Conservation (phyloP, 92 coral and sea anemone genomes). For the Zoanthus sansibaricus region DNA sequence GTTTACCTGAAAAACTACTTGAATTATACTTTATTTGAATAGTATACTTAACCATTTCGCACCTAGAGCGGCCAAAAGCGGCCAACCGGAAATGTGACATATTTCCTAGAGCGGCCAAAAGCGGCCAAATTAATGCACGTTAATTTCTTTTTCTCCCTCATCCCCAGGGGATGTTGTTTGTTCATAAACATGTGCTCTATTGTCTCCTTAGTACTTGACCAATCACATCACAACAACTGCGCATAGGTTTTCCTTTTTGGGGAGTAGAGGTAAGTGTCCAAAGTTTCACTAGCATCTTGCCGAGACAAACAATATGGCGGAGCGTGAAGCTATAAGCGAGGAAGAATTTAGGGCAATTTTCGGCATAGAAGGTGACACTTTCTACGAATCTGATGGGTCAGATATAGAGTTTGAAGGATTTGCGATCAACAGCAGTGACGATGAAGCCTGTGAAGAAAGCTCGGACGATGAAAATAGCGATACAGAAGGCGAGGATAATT, state of each 20-base stretch:
- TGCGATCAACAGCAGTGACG: neutral
- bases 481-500: conserved; percentile 10
- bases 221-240: conserved; percentile 18
- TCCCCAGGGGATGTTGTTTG: neutral
- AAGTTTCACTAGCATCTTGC: neutral
- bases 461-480: conserved; percentile 2
- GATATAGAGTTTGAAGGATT: conserved; percentile 32
- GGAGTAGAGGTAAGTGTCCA: neutral
- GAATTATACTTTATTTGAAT: too few species aligned
- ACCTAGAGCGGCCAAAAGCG: too few species aligned
- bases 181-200: conserved; percentile 33
- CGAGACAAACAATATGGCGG: neutral
- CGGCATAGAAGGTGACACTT: conserved; percentile 21
- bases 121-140: neutral
- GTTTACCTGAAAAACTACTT: too few species aligned
- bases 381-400: conserved; percentile 26
- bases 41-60: too few species aligned
- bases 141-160: conserved; percentile 1
- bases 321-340: conserved; percentile 2
- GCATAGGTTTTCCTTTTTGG: conserved; percentile 4
- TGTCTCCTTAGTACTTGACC: neutral
- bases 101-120: too few species aligned
- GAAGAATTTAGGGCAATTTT: neutral
- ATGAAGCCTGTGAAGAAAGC: neutral
- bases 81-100: too few species aligned